Evolutionary conservation across 2,888 invertebrate genomes (phyloP).

Genomic region (Lycocerus yunnanus): DNA sequence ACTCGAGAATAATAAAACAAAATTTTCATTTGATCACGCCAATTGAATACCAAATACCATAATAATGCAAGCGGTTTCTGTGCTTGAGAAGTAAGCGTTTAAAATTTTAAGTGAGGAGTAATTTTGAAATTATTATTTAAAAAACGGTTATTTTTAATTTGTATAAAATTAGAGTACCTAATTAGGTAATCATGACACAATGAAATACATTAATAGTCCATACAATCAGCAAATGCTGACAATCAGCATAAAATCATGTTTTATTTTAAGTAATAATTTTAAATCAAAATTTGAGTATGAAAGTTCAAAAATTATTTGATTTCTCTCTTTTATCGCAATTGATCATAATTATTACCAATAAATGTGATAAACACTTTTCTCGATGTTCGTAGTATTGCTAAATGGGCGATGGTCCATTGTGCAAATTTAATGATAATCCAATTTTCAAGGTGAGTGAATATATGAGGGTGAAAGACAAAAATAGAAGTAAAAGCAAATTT

Average conservation of each 20-base stretch:
- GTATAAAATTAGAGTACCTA: not conserved
- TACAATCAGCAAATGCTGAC: too few species aligned
- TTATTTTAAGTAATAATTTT: too few species aligned
- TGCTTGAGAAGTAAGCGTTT: not conserved
- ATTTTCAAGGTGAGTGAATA: not conserved
- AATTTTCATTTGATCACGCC: slow-evolving; percentile 14
- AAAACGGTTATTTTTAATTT: not conserved
- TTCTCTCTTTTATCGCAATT: not conserved
- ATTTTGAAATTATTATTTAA: not conserved
- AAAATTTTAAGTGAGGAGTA: not conserved
- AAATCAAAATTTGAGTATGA: too few species aligned
- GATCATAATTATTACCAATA: not conserved
- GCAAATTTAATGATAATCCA: not conserved
- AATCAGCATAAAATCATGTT: too few species aligned
- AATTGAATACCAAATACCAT: slow-evolving; percentile 4
- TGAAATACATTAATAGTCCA: too few species aligned
- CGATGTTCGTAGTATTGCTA: not conserved
- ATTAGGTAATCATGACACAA: not conserved
- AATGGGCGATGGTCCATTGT: not conserved
- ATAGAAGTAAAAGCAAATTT: not conserved
- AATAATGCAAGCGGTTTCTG: not conserved
- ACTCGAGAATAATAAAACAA: slow-evolving; percentile 10
- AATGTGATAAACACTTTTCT: not conserved
- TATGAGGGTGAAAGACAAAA: not conserved
- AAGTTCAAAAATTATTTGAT: not conserved